phyloP scores from a whole-genome alignment of 2,888 invertebrate genomes.

The Griposia aprilina region DNA sequence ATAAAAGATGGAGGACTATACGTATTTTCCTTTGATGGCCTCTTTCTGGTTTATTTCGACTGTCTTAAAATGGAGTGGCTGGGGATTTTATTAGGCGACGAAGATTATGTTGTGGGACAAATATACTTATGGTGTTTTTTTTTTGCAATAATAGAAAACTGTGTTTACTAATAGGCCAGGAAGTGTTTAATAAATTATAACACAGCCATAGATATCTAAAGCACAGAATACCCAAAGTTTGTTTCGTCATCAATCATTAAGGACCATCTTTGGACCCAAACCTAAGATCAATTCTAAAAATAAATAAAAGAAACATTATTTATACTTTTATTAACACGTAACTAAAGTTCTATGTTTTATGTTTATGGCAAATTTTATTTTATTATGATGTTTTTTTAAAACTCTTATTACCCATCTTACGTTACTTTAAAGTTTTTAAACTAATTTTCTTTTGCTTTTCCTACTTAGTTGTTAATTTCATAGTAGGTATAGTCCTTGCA shows the following conservation, averaged over 20 bases:
- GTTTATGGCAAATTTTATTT: too few species aligned
- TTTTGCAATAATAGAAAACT: neutral
- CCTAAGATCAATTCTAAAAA: neutral
- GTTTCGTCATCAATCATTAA: neutral
- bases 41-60: constrained; percentile 49
- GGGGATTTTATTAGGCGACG: constrained; percentile 30
- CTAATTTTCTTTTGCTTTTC: too few species aligned
- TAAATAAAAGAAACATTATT: neutral
- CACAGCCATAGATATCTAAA: neutral
- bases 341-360: too few species aligned
- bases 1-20: constrained; percentile 35
- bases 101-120: constrained; percentile 26
- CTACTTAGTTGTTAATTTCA: too few species aligned
- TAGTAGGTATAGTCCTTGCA: too few species aligned
- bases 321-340: too few species aligned
- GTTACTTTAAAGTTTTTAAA: too few species aligned
- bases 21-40: constrained; percentile 50
- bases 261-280: neutral
- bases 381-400: too few species aligned
- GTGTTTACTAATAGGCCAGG: neutral
- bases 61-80: constrained; percentile 38
- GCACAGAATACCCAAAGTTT: neutral
- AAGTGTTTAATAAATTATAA: neutral
- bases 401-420: too few species aligned
- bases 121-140: neutral